Base-by-base conservation (phyloP, 1,140 invertebrate species). In the Ptiloglossa arizonensis region DNA sequence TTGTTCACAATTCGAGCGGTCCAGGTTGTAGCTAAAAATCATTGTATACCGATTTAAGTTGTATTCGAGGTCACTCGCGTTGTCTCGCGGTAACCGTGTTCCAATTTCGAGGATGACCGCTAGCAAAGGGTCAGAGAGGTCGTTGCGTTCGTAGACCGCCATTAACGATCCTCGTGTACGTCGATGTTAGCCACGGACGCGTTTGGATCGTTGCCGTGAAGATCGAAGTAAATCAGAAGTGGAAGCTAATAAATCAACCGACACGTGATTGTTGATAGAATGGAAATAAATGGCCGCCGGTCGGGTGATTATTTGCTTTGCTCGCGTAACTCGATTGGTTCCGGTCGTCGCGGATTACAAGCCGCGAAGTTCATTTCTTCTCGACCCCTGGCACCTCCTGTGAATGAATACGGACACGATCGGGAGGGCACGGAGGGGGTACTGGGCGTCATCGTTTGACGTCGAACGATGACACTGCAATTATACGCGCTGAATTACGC, bases 371-470 rank as follows among this genome's bases (percentile, higher is more conserved):
- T 32, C 70, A 11, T 24, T 22, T 38, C 59, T 66, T 5, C 19
- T 1, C 41, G 41, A 57, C 19, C 32, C 17, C 35, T 5, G 5
- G n/a, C n/a, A n/a, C 27, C 27, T 46, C 41, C n/a, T 11, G 50
- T 66, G 60, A 74, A 74, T 62, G 75, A 74, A 56, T 75, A 38
- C 72, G 67, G 59, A 52, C 63, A 54, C 3, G 8, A 4, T 6
- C 4, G 11, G 63, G 57, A n/a, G n/a, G n/a, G n/a, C n/a, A n/a
- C n/a, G n/a, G n/a, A n/a, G n/a, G n/a, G 72, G 82, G 80, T 82
- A 72, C 79, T 83, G 64, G 64, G 50, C 67, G 82, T 80, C 85
- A 79, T 83, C 77, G 80, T 72, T 75, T 75, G 78, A 87, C 85
- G 83, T 86, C 83, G 79, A 63, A 29, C 64, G 66, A 75, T 83